Evolutionary conservation across 2,797 vertebrate species (phyloP).

Genomic region (Tokudaia tokunoshimensis): DNA sequence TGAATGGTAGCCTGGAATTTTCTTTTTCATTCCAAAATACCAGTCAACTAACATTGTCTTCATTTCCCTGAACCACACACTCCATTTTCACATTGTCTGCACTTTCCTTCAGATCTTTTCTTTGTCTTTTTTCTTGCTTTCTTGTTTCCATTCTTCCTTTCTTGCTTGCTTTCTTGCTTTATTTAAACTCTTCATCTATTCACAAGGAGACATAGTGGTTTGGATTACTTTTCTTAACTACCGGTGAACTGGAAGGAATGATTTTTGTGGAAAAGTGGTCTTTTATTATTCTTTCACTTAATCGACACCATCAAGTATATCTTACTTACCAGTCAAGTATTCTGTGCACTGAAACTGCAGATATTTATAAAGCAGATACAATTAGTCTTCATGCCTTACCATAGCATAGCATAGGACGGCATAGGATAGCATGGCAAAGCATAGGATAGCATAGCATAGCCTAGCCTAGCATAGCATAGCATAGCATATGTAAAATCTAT

Average conservation of each 20-base stretch:
- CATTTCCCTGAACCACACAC: background rate
- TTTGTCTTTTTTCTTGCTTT: background rate
- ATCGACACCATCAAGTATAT: background rate
- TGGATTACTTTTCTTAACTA: conserved; percentile 4
- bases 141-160: too few relatives aligned
- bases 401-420: background rate
- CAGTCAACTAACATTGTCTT: background rate
- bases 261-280: background rate
- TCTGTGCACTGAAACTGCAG: background rate
- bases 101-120: background rate
- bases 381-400: background rate
- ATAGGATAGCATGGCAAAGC: background rate
- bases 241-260: background rate
- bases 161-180: background rate
- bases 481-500: background rate
- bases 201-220: background rate
- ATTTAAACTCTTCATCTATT: background rate
- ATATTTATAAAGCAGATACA: background rate
- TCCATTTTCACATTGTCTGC: background rate
- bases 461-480: background rate
- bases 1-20: background rate
- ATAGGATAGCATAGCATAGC: background rate
- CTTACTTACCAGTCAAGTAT: background rate
- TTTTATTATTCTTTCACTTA: conserved; percentile 23
- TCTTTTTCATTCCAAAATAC: background rate